Evolutionary conservation across 2,797 vertebrate species (phyloP).

Genomic region (Remorina albescens): DNA sequence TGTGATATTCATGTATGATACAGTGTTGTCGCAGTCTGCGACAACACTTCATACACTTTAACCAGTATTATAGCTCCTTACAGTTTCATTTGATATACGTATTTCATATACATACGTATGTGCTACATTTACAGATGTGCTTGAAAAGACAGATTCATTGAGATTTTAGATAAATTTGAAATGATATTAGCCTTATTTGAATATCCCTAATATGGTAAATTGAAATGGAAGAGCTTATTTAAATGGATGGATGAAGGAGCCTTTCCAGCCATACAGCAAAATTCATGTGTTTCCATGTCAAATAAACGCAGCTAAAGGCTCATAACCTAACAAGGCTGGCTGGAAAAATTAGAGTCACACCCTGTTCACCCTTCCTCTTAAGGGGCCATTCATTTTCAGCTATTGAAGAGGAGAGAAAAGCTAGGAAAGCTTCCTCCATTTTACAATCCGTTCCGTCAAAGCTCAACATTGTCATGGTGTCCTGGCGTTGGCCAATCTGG

Average conservation of each 20-base stretch:
- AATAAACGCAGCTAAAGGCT: too few species aligned
- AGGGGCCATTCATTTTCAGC: too few species aligned
- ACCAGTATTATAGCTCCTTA: slow-evolving; percentile 4
- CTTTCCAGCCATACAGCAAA: too few species aligned
- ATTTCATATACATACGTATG: not conserved
- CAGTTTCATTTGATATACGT: slow-evolving; percentile 23
- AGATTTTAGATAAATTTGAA: not conserved
- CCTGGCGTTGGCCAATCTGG: not conserved
- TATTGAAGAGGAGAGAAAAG: too few species aligned
- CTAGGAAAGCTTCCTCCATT: too few species aligned
- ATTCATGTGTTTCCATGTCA: too few species aligned
- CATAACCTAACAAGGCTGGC: too few species aligned
- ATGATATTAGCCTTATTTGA: slow-evolving; percentile 11
- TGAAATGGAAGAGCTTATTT: not conserved
- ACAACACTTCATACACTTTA: not conserved
- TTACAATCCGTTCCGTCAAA: not conserved
- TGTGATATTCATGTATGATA: slow-evolving; percentile 38
- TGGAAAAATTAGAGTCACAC: too few species aligned
- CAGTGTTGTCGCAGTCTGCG: not conserved
- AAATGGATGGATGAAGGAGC: slow-evolving; percentile 13
- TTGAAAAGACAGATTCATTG: not conserved
- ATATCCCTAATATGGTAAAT: not conserved
- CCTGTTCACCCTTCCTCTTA: too few species aligned
- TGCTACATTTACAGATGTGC: not conserved
- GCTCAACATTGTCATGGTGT: not conserved